These are phyloP conservation scores for Heterodera schachtii DNA, from an alignment of 1,140 invertebrate genomes.

Conservation along the genomic window DNA sequence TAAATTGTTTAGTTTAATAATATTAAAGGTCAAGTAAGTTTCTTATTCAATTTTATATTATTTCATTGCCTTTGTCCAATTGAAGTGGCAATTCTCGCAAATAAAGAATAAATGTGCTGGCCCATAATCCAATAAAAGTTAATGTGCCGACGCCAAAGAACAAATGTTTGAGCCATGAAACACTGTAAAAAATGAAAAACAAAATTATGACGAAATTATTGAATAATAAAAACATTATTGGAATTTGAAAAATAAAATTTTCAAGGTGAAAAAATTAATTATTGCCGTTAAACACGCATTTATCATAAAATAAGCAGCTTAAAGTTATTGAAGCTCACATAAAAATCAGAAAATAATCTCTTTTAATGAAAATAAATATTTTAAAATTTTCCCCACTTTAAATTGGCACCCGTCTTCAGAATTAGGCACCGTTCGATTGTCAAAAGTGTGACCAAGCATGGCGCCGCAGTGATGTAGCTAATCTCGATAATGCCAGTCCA, in stretches of 20 bases:
- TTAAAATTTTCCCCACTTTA: neutral
- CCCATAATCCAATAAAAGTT: neutral
- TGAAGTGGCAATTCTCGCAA: neutral
- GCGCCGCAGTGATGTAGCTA: neutral
- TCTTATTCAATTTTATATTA: too few species aligned
- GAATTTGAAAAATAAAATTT: too few species aligned
- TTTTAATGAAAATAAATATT: neutral
- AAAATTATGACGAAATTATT: too few species aligned
- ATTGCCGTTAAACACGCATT: too few species aligned
- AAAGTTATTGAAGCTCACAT: constrained; percentile 15
- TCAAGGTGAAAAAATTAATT: too few species aligned
- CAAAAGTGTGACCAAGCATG: neutral
- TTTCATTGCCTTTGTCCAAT: neutral
- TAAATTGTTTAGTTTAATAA: too few species aligned
- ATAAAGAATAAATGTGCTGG: neutral
- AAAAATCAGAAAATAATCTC: neutral
- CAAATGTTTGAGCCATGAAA: neutral
- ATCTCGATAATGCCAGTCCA: neutral
- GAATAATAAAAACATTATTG: too few species aligned
- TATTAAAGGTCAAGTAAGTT: too few species aligned
- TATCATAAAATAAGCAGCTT: too few species aligned
- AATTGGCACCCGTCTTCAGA: neutral
- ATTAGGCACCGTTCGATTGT: neutral
- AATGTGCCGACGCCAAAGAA: neutral
- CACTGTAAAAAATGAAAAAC: neutral